phyloP scores from a whole-genome alignment of 1,140 invertebrate species.

The Drosophila lacertosa region DNA sequence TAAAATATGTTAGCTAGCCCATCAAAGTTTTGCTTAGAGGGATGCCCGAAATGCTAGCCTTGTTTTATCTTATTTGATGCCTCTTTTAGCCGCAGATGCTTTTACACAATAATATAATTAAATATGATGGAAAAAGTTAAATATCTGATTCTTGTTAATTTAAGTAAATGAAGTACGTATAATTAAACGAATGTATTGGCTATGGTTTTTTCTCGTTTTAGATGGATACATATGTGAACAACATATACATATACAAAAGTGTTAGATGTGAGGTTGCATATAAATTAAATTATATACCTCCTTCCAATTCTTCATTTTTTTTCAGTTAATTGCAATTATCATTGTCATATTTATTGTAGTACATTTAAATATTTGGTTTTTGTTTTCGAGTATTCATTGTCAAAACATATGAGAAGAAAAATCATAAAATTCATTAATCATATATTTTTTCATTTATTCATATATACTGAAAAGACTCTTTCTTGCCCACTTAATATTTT shows the following conservation, averaged over 20 bases:
- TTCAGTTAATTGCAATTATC: slow-evolving; percentile 40
- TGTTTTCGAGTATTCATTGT: slow-evolving; percentile 53
- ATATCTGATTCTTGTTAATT: slow-evolving; percentile 22
- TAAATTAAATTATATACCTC: slow-evolving; percentile 83
- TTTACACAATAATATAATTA: background rate
- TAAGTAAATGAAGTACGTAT: slow-evolving; percentile 17
- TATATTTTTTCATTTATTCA: slow-evolving; percentile 58
- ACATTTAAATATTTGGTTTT: slow-evolving; percentile 50
- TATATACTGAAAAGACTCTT: background rate
- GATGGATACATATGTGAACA: slow-evolving; percentile 62
- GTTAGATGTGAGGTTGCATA: slow-evolving; percentile 72
- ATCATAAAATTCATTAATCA: slow-evolving; percentile 73
- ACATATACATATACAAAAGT: slow-evolving; percentile 70
- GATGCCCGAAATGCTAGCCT: no score
- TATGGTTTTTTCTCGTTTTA: slow-evolving; percentile 42
- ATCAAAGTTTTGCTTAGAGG: no score
- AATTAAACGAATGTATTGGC: slow-evolving; percentile 23
- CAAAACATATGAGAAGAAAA: slow-evolving; percentile 76
- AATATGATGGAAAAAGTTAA: slow-evolving; percentile 26
- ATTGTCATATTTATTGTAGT: slow-evolving; percentile 40
- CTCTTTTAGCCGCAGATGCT: no score
- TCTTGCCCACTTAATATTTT: background rate
- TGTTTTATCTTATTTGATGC: background rate
- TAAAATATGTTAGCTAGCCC: no score
- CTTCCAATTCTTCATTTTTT: slow-evolving; percentile 82